Conservation (phyloP, 2,888 invertebrate species). For the Drosophila flavopinicola region DNA sequence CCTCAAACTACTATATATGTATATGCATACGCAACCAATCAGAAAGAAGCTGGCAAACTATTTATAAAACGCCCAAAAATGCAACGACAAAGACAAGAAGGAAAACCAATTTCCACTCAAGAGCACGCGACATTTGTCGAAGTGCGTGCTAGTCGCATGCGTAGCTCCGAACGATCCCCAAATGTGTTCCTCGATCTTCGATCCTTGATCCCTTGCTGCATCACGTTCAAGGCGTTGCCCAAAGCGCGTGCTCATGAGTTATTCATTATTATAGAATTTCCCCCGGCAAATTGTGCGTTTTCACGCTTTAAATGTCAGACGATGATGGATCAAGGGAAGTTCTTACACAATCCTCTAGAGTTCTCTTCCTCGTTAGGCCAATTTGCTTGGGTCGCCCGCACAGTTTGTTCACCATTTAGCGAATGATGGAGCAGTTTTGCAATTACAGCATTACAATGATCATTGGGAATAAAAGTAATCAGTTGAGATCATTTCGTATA, state of each 20-base stretch:
- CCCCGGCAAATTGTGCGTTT: constrained; percentile 68
- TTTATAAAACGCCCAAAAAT: constrained; percentile 53
- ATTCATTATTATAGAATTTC: constrained; percentile 78
- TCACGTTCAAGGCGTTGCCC: constrained; percentile 56
- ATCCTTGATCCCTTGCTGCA: constrained; percentile 46
- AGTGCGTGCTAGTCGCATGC: constrained; percentile 62
- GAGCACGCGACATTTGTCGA: constrained; percentile 65
- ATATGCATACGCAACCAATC: constrained; percentile 63
- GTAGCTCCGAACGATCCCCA: constrained; percentile 28
- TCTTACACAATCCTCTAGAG: constrained; percentile 13
- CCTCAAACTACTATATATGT: neutral
- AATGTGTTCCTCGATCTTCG: constrained; percentile 39
- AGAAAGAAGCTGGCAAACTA: constrained; percentile 44
- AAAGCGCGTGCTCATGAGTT: constrained; percentile 63
- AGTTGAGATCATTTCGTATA: too few species aligned
- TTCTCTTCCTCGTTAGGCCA: constrained; percentile 29
- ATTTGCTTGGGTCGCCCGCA: constrained; percentile 77
- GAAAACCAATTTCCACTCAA: constrained; percentile 50
- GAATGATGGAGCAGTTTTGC: constrained; percentile 76
- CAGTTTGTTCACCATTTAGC: constrained; percentile 64
- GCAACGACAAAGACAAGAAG: constrained; percentile 21
- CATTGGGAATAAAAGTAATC: too few species aligned
- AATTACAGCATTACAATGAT: too few species aligned
- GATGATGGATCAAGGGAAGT: constrained; percentile 60
- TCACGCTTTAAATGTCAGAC: constrained; percentile 55